Percentiles rank a stretch among this genome's conserved stretches.
Conservation (phyloP, 2,888 invertebrate species). For the Eristalis tenax region DNA sequence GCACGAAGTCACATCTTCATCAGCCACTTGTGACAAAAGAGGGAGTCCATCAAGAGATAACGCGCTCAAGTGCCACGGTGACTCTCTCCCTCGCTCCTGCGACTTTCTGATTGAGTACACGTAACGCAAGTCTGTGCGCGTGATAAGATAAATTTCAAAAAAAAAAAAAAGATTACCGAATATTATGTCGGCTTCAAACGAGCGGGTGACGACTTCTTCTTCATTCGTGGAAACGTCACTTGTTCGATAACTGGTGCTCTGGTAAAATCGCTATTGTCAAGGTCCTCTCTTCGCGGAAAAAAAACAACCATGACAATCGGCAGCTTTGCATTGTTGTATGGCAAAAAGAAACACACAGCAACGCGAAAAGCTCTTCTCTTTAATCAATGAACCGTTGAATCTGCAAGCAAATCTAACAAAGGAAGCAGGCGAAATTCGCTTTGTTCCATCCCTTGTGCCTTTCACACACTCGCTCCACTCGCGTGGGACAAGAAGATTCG, state of each 20-base stretch:
- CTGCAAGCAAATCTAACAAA: constrained; percentile 18
- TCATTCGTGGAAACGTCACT: constrained; percentile 22
- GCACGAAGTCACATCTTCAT: constrained; percentile 11
- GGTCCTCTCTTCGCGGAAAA: constrained; percentile 24
- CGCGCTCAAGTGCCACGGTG: background rate
- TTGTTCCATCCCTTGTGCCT: constrained; percentile 6
- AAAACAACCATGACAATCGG: constrained; percentile 1
- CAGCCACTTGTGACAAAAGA: background rate
- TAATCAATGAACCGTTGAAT: constrained; percentile 38
- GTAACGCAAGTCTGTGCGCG: background rate
- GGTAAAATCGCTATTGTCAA: constrained; percentile 31
- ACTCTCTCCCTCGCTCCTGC: background rate
- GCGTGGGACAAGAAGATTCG: background rate
- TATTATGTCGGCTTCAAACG: background rate
- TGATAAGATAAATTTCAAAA: constrained; percentile 32
- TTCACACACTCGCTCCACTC: background rate
- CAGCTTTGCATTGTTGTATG: background rate
- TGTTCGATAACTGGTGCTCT: background rate
- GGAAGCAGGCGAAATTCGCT: constrained; percentile 10
- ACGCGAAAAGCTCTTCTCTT: constrained; percentile 12
- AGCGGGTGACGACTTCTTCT: background rate
- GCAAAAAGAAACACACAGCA: background rate
- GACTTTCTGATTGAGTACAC: background rate
- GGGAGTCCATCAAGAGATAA: background rate
- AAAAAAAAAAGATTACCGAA: background rate